Base-by-base conservation (phyloP, 2,888 invertebrate species). In the Muscina levida region DNA sequence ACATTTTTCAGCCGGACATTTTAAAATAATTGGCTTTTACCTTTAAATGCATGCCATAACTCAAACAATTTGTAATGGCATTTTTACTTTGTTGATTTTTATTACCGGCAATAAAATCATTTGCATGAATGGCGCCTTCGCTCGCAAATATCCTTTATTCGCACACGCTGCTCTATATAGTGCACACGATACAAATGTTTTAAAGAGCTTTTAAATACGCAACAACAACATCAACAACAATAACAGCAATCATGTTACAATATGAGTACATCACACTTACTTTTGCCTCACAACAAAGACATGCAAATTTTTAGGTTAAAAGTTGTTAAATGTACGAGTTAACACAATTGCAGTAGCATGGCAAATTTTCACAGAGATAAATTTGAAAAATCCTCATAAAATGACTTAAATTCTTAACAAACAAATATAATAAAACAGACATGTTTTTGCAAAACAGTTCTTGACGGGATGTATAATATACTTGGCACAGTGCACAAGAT, bases 11-110 rank as follows among this genome's bases (percentile, higher is more conserved):
- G 11, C 8, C 53, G 53, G 53, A 24, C 53, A 53, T 53, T 53
- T 53, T 24, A 53, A 51, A 53, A 53, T 53, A 53, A 53, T 53
- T 53, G 53, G 53, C 53, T 53, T 53, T 53, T 53, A 13, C 53
- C 53, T 10, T 53, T 24, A 53, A 53, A 53, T 53, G 53, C 53
- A 22, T 1, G 24, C 53, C 53, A 24, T 53, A 53, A 53, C 53
- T 53, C 53, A 53, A 22, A 53, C 53, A 53, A 53, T 53, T 53
- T 24, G 53, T 53, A 53, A 53, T 53, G 53, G 53, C 53, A 24
- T 53, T 53, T 53, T 53, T 53, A 53, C 53, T 53, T 53, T 53
- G 53, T 53, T 53, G 53, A 53, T 53, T 53, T 53, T 53, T 53
- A 53, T 53, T 53, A 24, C 53, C 53, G 53, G 13, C 53, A 53